phyloP scores from a whole-genome alignment of 1,140 invertebrate species.

The Tetramorium parvispinum region DNA sequence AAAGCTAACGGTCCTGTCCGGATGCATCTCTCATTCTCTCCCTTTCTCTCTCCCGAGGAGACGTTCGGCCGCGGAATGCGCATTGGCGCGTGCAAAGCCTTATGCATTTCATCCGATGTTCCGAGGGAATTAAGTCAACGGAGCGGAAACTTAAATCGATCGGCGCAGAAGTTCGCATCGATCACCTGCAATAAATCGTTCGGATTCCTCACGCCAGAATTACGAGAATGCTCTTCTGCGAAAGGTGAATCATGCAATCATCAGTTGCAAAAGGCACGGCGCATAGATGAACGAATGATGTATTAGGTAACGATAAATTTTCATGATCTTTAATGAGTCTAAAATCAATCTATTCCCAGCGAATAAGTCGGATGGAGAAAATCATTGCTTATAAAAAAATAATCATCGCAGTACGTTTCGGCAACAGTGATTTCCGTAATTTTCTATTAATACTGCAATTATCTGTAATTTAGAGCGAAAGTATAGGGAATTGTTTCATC shows the following conservation, averaged over 20 bases:
- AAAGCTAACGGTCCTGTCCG: slow-evolving; percentile 64
- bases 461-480: neutral
- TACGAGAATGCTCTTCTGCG: neutral
- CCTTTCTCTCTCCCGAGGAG: slow-evolving; percentile 18
- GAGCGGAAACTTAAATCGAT: slow-evolving; percentile 66
- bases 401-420: neutral
- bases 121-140: slow-evolving; percentile 62
- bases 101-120: slow-evolving; percentile 56
- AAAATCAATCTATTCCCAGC: neutral
- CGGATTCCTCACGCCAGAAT: slow-evolving; percentile 9
- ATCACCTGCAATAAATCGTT: slow-evolving; percentile 22
- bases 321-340: neutral
- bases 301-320: neutral
- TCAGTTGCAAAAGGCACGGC: neutral
- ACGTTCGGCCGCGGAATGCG: slow-evolving; percentile 51
- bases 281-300: neutral
- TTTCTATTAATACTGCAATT: neutral
- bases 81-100: slow-evolving; percentile 55
- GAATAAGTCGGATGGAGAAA: neutral
- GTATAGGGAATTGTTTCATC: neutral
- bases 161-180: slow-evolving; percentile 12
- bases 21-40: slow-evolving; percentile 45
- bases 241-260: slow-evolving; percentile 11
- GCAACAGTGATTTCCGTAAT: neutral
- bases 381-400: neutral